Conservation (phyloP, 2,797 vertebrate genomes). For the Chromis chromis region DNA sequence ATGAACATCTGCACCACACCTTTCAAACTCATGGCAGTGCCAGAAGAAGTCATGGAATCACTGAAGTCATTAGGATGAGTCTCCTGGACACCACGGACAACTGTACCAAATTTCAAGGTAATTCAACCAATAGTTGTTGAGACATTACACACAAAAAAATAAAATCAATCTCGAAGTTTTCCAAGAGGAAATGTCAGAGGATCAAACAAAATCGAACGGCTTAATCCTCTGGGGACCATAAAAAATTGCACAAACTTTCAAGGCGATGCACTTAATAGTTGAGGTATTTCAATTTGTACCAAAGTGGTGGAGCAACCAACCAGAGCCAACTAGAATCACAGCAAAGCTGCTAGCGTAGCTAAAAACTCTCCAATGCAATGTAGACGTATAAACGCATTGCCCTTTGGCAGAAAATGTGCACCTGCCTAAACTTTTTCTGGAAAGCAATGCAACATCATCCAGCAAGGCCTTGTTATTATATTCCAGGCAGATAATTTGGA, state of each 20-base stretch:
- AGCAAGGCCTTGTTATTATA: too few species aligned
- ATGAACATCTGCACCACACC: constrained; percentile 1
- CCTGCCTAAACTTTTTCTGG: too few species aligned
- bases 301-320: background rate
- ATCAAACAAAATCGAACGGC: background rate
- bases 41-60: background rate
- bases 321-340: background rate
- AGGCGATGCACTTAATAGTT: background rate
- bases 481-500: too few species aligned
- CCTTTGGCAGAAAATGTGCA: too few species aligned
- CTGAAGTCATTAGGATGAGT: background rate
- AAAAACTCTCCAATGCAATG: background rate
- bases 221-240: constrained; percentile 1
- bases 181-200: background rate
- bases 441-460: too few species aligned
- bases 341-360: background rate
- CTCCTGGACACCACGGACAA: background rate
- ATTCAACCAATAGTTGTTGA: background rate
- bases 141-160: background rate
- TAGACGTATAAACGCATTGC: background rate
- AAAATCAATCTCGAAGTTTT: background rate
- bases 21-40: background rate
- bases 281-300: constrained; percentile 8
- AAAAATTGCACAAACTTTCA: background rate
- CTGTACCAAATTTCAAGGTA: background rate